These are phyloP conservation scores for Semaprochilodus insignis DNA, from an alignment of 2,797 vertebrate species.

Conservation along the genomic window DNA sequence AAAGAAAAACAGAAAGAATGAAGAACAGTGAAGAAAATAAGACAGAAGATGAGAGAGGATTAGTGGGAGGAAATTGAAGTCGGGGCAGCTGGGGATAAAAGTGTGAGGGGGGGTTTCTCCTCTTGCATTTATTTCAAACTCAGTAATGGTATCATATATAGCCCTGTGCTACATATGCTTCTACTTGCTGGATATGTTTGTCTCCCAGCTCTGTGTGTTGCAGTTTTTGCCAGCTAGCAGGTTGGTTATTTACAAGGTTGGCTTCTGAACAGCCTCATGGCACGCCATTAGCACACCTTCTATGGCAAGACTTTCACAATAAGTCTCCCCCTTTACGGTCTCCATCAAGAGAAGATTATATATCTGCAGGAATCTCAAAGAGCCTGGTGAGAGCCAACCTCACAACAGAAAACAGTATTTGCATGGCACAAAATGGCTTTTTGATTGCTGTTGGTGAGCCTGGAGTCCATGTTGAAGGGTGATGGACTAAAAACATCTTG, in stretches of 20 bases:
- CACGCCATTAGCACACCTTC: background rate
- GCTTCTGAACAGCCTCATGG: constrained; percentile 56
- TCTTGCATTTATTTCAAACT: background rate
- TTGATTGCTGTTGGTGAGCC: constrained; percentile 32
- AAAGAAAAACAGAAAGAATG: background rate
- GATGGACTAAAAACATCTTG: background rate
- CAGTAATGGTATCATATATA: background rate
- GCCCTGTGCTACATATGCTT: constrained; percentile 27
- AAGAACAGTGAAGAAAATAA: background rate
- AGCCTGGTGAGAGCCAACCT: constrained; percentile 43
- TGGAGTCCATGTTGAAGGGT: background rate
- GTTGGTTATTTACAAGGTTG: constrained; percentile 71
- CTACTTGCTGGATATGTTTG: constrained; percentile 51
- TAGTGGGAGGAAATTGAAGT: constrained; percentile 22
- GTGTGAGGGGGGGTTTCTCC: background rate
- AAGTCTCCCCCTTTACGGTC: constrained; percentile 2
- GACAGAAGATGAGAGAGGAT: background rate
- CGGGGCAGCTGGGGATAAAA: background rate
- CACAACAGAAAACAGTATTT: constrained; percentile 54
- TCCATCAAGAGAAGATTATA: background rate
- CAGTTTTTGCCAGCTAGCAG: constrained; percentile 69
- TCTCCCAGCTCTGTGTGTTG: constrained; percentile 62
- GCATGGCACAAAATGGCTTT: constrained; percentile 29
- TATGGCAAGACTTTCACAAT: constrained; percentile 12
- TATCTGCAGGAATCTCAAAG: constrained; percentile 18